Conservation (phyloP, 2,113 vertebrate genomes). For the Plecotus auritus region DNA sequence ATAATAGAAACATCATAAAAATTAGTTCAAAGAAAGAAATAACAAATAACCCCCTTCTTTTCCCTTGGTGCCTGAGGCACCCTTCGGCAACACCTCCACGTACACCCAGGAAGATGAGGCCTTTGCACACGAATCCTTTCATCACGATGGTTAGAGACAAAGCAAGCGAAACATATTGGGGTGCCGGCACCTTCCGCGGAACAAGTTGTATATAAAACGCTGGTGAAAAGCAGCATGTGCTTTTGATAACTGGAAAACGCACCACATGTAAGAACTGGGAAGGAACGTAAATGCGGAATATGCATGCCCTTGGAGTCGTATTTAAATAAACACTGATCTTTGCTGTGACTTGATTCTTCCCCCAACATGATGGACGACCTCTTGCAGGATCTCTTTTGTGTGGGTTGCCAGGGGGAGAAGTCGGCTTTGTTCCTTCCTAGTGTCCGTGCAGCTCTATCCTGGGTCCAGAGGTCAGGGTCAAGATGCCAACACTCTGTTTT, state of each 20-base stretch:
- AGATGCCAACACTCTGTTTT: neutral
- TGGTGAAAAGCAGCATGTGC: slow-evolving; percentile 79
- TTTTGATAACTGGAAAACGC: slow-evolving; percentile 75
- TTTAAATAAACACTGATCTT: slow-evolving; percentile 42
- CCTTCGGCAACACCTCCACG: slow-evolving; percentile 66
- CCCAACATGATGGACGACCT: neutral
- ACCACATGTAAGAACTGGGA: slow-evolving; percentile 64
- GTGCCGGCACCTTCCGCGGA: slow-evolving; percentile 78
- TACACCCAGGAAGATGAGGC: slow-evolving; percentile 67
- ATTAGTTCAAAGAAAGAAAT: neutral
- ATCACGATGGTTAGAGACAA: slow-evolving; percentile 79
- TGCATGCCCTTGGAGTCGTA: slow-evolving; percentile 41
- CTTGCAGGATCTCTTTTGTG: neutral
- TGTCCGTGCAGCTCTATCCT: rapidly evolving
- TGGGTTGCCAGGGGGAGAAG: rapidly evolving
- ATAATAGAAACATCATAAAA: neutral
- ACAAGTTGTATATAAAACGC: slow-evolving; percentile 75
- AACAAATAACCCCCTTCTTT: slow-evolving; percentile 39
- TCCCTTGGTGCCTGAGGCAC: slow-evolving; percentile 52
- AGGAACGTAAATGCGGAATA: slow-evolving; percentile 58
- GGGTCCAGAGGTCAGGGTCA: neutral
- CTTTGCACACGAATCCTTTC: slow-evolving; percentile 74
- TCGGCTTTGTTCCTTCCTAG: neutral
- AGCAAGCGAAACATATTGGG: slow-evolving; percentile 79
- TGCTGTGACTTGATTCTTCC: neutral